Evolutionary conservation across 1,140 invertebrate genomes (phyloP), one percentile per base, ranked within the genome.

Genomic region (Philopotamus ludificatus): DNA sequence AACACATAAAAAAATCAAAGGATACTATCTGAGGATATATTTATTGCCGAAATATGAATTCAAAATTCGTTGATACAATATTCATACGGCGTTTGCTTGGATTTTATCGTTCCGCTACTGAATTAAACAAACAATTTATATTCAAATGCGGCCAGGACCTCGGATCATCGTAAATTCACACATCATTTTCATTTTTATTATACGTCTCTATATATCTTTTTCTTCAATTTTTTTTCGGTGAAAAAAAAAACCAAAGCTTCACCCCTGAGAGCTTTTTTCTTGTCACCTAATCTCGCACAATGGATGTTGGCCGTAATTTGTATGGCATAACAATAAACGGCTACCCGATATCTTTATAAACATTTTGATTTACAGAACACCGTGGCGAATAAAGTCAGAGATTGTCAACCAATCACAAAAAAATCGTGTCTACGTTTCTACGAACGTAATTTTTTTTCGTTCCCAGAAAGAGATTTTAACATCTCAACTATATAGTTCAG

Each of bases 91-190:
- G 4, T 47, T 4, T 8, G n/a, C n/a, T n/a, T n/a, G 44, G n/a
- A 3, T 57, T 61, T 47, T 47, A 49, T 63, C 22, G 62, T 69
- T 45, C 39, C 22, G 67, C 67, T 69, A 69, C 67, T 25, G 67
- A 65, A 69, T 65, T 65, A 65, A 65, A 65, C 45, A 41, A 26
- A 62, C 63, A 44, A 65, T 69, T 69, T 69, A 69, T 69, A 69
- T 69, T 69, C 67, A 25, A 39, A 60, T 58, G 22, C 51, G 16
- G 63, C 49, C 44, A 51, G 63, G 63, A 51, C 65, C 67, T 42
- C 34, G 58, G 44, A 42, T 49, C 22, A 28, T 60, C 54, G 62
- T 69, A 69, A 69, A 69, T 69, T 69, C 67, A 69, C 67, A 69
- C 67, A 65, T 69, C 63, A 69, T 69, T 63, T 69, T 64, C 34